Evolutionary conservation across 2,888 invertebrate genomes (phyloP).

Genomic region (Drosophila anomalipes): DNA sequence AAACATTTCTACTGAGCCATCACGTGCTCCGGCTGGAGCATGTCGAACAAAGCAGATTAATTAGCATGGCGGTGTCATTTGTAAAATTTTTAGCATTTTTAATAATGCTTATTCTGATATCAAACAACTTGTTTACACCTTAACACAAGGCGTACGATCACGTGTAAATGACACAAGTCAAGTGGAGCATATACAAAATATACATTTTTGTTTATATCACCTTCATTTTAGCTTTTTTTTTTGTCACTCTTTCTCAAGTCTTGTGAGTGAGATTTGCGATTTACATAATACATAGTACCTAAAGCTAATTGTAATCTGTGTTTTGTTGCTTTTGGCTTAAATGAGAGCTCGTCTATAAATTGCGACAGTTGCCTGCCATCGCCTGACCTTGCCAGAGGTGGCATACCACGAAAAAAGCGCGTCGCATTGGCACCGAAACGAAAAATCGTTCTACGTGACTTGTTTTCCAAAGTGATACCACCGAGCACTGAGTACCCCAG

Average conservation of each 20-base stretch:
- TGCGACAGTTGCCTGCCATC: conserved; percentile 44
- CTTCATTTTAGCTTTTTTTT: conserved; percentile 10
- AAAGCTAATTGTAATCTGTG: conserved; percentile 33
- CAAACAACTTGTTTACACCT: conserved; percentile 41
- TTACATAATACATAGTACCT: conserved; percentile 48
- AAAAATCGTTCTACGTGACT: conserved; percentile 74
- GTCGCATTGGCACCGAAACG: conserved; percentile 74
- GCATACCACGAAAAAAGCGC: conserved; percentile 60
- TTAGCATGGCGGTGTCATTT: conserved; percentile 71
- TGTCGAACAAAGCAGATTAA: conserved; percentile 71
- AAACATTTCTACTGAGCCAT: conserved; percentile 56
- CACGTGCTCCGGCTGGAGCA: conserved; percentile 64
- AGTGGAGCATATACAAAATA: conserved; percentile 29
- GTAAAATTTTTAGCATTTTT: conserved; percentile 43
- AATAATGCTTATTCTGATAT: conserved; percentile 47
- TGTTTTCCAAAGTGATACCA: conserved; percentile 53
- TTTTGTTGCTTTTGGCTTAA: conserved; percentile 26
- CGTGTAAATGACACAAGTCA: conserved; percentile 30
- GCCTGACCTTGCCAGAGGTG: conserved; percentile 75
- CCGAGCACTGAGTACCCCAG: conserved; percentile 16
- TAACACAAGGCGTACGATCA: conserved; percentile 16
- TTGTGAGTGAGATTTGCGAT: conserved; percentile 10
- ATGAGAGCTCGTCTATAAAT: conserved; percentile 45
- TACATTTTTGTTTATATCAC: conserved; percentile 8
- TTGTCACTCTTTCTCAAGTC: conserved; percentile 1